Percentiles rank a stretch among this genome's conserved stretches.
Evolutionary conservation across 2,888 invertebrate species (phyloP).

Genomic region (Ormyrus nitidulus): DNA sequence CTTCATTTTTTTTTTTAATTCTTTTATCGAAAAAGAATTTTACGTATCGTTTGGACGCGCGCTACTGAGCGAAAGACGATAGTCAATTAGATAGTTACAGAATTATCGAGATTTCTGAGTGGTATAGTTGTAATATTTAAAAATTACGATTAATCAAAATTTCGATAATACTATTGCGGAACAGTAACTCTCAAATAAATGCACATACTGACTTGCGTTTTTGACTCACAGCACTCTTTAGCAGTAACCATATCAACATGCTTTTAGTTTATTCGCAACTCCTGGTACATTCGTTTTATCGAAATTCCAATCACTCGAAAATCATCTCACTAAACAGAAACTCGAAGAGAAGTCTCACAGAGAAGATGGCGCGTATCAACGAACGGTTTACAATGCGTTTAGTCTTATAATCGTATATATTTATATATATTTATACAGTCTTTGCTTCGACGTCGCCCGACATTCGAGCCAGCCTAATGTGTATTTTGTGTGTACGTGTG

Average conservation of each 20-base stretch:
- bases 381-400: slow-evolving; percentile 57
- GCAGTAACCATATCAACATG: no score
- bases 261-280: neutral
- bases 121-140: neutral
- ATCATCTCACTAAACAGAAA: slow-evolving; percentile 29
- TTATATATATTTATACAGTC: slow-evolving; percentile 53
- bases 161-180: neutral
- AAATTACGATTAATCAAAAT: slow-evolving; percentile 17
- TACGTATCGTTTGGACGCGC: neutral
- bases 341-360: slow-evolving; percentile 28
- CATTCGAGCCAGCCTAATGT: slow-evolving; percentile 34
- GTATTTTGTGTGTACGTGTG: slow-evolving; percentile 28
- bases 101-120: slow-evolving; percentile 23
- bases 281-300: no score
- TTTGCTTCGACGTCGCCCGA: slow-evolving; percentile 33
- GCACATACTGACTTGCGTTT: no score
- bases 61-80: neutral
- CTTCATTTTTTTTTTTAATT: slow-evolving; percentile 8
- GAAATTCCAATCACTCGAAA: no score
- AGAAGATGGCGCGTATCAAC: slow-evolving; percentile 20
- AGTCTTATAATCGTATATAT: slow-evolving; percentile 52
- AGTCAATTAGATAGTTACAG: slow-evolving; percentile 2
- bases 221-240: no score
- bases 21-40: neutral
- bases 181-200: no score